phyloP scores from a whole-genome alignment of 2,888 invertebrate species.

The Rhamphomyia laevipes region DNA sequence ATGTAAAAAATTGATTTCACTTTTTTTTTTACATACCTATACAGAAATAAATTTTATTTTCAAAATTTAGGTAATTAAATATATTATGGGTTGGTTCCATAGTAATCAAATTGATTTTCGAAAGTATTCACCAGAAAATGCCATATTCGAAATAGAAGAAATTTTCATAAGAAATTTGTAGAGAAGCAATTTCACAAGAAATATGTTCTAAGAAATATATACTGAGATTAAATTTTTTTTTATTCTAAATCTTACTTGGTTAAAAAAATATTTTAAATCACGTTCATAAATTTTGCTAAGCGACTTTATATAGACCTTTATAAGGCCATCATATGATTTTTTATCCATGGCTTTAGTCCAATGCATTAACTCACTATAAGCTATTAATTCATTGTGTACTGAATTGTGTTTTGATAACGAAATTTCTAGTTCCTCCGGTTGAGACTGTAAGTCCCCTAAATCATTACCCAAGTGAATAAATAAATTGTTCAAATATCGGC shows the following conservation, averaged over 20 bases:
- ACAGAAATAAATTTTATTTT: too few species aligned
- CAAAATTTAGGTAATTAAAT: too few species aligned
- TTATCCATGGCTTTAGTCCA: slow-evolving; percentile 82
- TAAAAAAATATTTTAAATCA: slow-evolving; percentile 68
- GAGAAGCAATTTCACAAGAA: too few species aligned
- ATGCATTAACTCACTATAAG: slow-evolving; percentile 83
- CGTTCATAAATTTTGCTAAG: slow-evolving; percentile 82
- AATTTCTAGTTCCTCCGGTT: slow-evolving; percentile 40
- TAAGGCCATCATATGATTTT: slow-evolving; percentile 67
- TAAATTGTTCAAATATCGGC: slow-evolving; percentile 84
- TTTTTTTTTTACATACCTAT: too few species aligned
- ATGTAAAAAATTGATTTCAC: too few species aligned
- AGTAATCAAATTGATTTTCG: too few species aligned
- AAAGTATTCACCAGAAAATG: too few species aligned
- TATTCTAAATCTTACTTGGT: slow-evolving; percentile 38
- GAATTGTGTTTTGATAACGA: slow-evolving; percentile 63
- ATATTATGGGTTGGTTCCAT: too few species aligned
- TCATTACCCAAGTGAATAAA: slow-evolving; percentile 86
- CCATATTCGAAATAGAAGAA: too few species aligned
- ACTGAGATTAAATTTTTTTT: too few species aligned
- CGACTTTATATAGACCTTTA: slow-evolving; percentile 70
- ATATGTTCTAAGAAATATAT: too few species aligned
- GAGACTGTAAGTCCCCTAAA: slow-evolving; percentile 44
- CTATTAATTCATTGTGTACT: slow-evolving; percentile 75
- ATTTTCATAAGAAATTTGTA: too few species aligned